Base-by-base conservation (phyloP, 2,113 vertebrate species). In the Pterophyllum scalare region DNA sequence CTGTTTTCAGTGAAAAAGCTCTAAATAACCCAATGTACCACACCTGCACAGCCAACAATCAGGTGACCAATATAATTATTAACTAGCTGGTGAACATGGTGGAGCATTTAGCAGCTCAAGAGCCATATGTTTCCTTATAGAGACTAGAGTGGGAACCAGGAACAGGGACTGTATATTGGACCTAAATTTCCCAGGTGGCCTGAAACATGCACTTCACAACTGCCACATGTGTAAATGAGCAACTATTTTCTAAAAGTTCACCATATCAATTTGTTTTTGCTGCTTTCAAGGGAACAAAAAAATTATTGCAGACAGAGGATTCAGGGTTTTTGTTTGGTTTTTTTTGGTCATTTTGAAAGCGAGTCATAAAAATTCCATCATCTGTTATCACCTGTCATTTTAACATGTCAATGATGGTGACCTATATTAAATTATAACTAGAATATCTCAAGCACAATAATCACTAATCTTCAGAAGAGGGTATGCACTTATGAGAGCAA, bases 1-100 rank as follows among this genome's bases (percentile, higher is more conserved):
- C 67, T 72, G 26, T 72, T 72, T 72, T 72, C 67, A 54, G 26
- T 33, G 67, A 54, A 72, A 72, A 54, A 54, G 26, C 26, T 72
- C 46, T 54, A 72, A 72, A 72, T 54, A 72, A 49, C 26, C 52
- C 46, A 49, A 28, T 9, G 26, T 28, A 54, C 26, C 46, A 72
- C 26, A 54, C 11, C 26, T 33, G 46, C 67, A 33, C 67, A 54
- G 26, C 46, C 54, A 26, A 33, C 26, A 72, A 72, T n/a, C 19
- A 33, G 67, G 26, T 54, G 67, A 72, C 67, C 26, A 54, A 14
- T 52, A 28, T 14, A 6, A 54, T 54, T 2, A 72, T 72, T 72
- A 54, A 72, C 67, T 54, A 72, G 46, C 46, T 33, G 17, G 19
- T 72, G 46, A 33, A 72, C 46, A 72, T 72, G 67, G 24, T 72